Evolutionary conservation across 2,797 vertebrate genomes (phyloP), one percentile per base, ranked within the genome.

Genomic region (Poecilia velifera): DNA sequence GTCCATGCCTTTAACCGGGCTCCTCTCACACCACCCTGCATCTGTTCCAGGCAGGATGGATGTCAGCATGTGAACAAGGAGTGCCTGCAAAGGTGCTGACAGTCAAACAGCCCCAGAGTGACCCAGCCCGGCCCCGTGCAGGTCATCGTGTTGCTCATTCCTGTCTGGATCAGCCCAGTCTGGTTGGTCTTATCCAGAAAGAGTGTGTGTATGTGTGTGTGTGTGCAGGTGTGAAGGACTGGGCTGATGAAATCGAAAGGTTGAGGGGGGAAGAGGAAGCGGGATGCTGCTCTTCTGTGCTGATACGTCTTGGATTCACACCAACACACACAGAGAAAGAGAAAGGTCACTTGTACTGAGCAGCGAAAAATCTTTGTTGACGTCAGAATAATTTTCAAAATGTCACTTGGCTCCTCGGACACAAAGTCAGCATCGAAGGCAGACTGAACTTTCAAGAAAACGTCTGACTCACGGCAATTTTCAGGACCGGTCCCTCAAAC

Each of bases 41-140:
- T 91, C 90, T 92, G 93, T 85, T 91, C 84, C 84, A 84, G 86
- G 76, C 91, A 93, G 94, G 94, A 95, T 82, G 89, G 88, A 92
- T 84, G 89, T 92, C 90, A 91, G 88, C 90, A 87, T 90, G 91
- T 64, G 72, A 76, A 86, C 13, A 87, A 90, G 93, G 92, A 90
- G 94, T 84, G 86, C 89, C 90, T 74, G 22, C 14, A 53, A 73
- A 62, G 45, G 77, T 85, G 93, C 80, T 93, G 92, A 94, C 92
- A 95, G 91, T 80, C 85, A 86, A 84, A 93, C 31, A 39, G 90
- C 84, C 87, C 93, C 93, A 82, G 70, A 75, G 92, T 28, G 81
- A 25, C 51, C 39, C 80, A 62, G 74, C 59, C 79, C 80, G 25
- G 68, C 83, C 87, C 86, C n/a, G 72, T 14, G 43, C 79, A 79